These are phyloP conservation scores for Mycetomoellerius zeteki DNA, from an alignment of 1,140 invertebrate species.

Conservation along the genomic window DNA sequence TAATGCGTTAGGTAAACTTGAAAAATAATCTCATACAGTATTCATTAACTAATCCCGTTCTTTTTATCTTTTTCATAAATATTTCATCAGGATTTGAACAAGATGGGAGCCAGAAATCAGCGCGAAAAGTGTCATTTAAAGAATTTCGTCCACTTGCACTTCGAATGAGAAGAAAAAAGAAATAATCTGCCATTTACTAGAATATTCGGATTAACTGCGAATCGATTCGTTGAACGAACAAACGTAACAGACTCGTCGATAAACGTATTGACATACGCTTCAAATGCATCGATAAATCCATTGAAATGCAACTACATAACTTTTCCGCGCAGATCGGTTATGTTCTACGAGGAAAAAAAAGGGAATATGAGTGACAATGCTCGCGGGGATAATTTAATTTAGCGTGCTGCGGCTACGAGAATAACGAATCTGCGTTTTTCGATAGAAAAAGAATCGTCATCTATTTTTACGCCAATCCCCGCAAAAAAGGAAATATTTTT, in stretches of 20 bases:
- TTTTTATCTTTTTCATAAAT: background rate
- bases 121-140: background rate
- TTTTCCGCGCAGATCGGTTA: background rate
- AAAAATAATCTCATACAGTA: background rate
- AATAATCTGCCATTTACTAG: constrained; percentile 3
- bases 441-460: constrained; percentile 25
- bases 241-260: constrained; percentile 44
- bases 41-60: background rate
- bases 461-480: constrained; percentile 3
- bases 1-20: background rate
- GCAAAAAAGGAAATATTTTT: background rate
- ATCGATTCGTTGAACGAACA: constrained; percentile 30
- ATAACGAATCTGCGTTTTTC: constrained; percentile 33
- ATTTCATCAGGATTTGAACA: background rate
- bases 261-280: constrained; percentile 42
- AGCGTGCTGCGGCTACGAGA: background rate
- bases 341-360: background rate
- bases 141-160: background rate
- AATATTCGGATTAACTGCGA: constrained; percentile 17
- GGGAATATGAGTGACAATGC: constrained; percentile 49
- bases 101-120: background rate
- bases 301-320: constrained; percentile 49
- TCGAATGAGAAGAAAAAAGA: background rate
- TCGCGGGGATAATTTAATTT: constrained; percentile 50
- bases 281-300: constrained; percentile 35